Evolutionary conservation across 2,888 invertebrate genomes (phyloP).

Genomic region (Mesorhabditis sp.): DNA sequence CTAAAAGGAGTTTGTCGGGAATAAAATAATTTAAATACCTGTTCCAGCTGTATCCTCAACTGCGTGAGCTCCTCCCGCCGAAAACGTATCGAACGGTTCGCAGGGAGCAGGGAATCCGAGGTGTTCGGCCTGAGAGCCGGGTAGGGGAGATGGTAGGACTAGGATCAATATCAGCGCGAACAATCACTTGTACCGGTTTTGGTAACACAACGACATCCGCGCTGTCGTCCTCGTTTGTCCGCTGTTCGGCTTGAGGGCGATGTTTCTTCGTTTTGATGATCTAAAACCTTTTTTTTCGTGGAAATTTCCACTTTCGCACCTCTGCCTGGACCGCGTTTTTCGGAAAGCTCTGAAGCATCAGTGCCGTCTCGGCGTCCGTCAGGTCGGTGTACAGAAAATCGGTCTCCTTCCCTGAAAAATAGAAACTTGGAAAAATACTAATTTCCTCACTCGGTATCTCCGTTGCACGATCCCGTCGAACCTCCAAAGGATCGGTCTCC

Average conservation of each 20-base stretch:
- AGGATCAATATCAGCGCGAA: too few species aligned
- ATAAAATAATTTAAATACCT: not conserved
- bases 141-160: too few species aligned
- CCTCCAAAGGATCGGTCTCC: not conserved
- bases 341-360: not conserved
- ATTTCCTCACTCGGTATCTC: not conserved
- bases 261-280: not conserved
- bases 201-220: not conserved
- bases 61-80: not conserved
- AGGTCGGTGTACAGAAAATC: not conserved
- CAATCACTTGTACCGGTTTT: too few species aligned
- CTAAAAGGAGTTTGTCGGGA: conserved; percentile 4
- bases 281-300: not conserved
- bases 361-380: not conserved
- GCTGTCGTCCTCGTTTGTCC: not conserved
- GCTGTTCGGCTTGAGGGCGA: not conserved
- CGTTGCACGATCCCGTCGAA: conserved; percentile 3
- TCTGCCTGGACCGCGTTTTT: not conserved
- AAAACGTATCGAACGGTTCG: not conserved
- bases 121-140: not conserved
- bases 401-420: not conserved
- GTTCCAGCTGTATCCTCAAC: not conserved
- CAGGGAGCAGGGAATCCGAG: not conserved
- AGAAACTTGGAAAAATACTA: not conserved
- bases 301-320: not conserved